Evolutionary conservation across 2,797 vertebrate genomes (phyloP).

Genomic region (Apogon talboti): DNA sequence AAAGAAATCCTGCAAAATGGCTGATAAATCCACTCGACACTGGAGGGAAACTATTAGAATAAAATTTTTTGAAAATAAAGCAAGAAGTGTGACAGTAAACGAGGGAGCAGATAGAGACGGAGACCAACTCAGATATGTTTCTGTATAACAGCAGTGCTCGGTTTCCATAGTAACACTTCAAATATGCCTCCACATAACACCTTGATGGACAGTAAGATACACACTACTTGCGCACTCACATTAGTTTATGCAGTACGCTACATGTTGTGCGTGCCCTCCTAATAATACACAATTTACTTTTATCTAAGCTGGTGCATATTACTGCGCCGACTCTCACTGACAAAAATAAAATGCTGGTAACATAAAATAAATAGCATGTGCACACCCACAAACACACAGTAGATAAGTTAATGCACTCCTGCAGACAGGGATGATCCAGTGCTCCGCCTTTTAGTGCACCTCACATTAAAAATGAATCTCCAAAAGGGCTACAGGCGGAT

Average conservation of each 20-base stretch:
- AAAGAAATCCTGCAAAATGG: slow-evolving; percentile 26
- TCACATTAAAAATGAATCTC: slow-evolving; percentile 69
- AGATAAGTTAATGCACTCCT: slow-evolving; percentile 12
- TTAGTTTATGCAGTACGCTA: slow-evolving; percentile 37
- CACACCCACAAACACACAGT: slow-evolving; percentile 21
- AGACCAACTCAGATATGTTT: slow-evolving; percentile 66
- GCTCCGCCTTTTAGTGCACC: slow-evolving; percentile 50
- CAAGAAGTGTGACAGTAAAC: slow-evolving; percentile 58
- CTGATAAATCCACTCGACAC: slow-evolving; percentile 31
- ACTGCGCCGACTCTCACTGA: slow-evolving; percentile 13
- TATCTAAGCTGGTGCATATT: slow-evolving; percentile 33
- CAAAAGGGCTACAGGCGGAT: slow-evolving; percentile 51
- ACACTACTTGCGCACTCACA: slow-evolving; percentile 36
- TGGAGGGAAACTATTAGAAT: slow-evolving; percentile 28
- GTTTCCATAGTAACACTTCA: slow-evolving; percentile 88
- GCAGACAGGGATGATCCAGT: slow-evolving; percentile 50
- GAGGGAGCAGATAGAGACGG: slow-evolving; percentile 49
- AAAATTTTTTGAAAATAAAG: slow-evolving; percentile 43
- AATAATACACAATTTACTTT: slow-evolving; percentile 63
- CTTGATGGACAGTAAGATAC: slow-evolving; percentile 73
- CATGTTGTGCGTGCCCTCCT: slow-evolving; percentile 36
- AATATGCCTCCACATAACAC: slow-evolving; percentile 78
- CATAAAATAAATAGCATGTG: slow-evolving; percentile 44
- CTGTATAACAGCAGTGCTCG: slow-evolving; percentile 75
- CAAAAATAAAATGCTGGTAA: slow-evolving; percentile 48